These are phyloP conservation scores for Cuniculus paca DNA, from an alignment of 2,797 vertebrate genomes.

Conservation along the genomic window DNA sequence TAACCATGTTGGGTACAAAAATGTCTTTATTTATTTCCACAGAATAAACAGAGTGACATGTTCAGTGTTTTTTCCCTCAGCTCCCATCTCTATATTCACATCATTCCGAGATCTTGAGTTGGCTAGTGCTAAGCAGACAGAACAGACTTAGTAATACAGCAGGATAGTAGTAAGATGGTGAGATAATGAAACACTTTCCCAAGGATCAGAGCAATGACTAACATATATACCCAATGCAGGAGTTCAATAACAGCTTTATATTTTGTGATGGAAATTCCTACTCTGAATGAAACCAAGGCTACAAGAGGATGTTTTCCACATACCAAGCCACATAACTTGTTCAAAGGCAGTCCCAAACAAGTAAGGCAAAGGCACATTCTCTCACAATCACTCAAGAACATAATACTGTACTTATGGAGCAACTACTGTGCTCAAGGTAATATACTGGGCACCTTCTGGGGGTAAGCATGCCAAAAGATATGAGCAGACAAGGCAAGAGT, in stretches of 20 bases:
- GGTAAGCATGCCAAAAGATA: background rate
- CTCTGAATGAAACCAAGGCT: background rate
- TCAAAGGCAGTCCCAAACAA: background rate
- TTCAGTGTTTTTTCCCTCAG: background rate
- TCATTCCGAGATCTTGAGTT: background rate
- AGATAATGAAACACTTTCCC: background rate
- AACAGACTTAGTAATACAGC: background rate
- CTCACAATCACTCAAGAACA: background rate
- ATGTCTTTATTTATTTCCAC: conserved; percentile 27
- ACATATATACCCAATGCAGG: background rate
- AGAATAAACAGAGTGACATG: background rate
- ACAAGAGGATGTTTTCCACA: background rate
- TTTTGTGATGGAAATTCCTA: conserved; percentile 14
- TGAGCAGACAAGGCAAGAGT: background rate
- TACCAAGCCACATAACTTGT: background rate
- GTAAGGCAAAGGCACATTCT: background rate
- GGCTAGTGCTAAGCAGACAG: background rate
- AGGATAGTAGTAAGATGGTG: background rate
- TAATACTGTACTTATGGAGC: background rate
- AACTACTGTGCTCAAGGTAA: background rate
- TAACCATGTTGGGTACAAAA: background rate
- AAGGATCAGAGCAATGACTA: background rate
- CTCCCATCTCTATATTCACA: background rate
- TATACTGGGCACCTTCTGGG: background rate
- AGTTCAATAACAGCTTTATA: conserved; percentile 7